Conservation (phyloP, 1,140 invertebrate species). For the Doryteuthis pealeii region DNA sequence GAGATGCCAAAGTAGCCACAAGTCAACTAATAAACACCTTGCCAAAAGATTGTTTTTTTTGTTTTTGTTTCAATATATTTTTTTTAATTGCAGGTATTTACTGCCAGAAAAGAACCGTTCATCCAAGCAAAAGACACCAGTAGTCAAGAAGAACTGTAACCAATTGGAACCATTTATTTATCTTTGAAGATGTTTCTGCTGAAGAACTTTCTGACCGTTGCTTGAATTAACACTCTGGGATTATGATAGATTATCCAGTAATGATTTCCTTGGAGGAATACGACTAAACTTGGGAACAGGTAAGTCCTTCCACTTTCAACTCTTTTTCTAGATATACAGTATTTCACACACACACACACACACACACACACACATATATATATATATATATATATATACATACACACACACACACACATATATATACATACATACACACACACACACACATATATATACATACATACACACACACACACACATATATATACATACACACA, state of each 20-base stretch:
- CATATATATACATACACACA: too few relatives aligned
- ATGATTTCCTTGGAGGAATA: slow-evolving; percentile 93
- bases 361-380: too few relatives aligned
- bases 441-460: too few relatives aligned
- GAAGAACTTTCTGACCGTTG: slow-evolving; percentile 80
- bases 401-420: too few relatives aligned
- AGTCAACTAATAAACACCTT: too few relatives aligned
- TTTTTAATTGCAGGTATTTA: slow-evolving; percentile 74
- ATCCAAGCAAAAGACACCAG: slow-evolving; percentile 88
- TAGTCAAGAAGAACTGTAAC: slow-evolving; percentile 75
- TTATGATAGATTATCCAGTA: slow-evolving; percentile 88
- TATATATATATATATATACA: too few relatives aligned
- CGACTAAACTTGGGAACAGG: slow-evolving; percentile 86
- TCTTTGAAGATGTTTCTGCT: slow-evolving; percentile 83
- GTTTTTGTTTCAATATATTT: neutral
- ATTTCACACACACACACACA: too few relatives aligned
- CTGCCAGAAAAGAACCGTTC: slow-evolving; percentile 83
- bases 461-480: too few relatives aligned
- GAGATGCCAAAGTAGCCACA: too few relatives aligned
- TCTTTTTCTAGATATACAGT: too few relatives aligned
- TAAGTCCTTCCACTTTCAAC: slow-evolving; percentile 53
- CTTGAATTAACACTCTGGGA: slow-evolving; percentile 94
- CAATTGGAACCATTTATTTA: slow-evolving; percentile 88
- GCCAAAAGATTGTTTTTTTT: too few relatives aligned
- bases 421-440: too few relatives aligned